A percentile compares a stretch with the other conserved stretches of the same genome.
These are phyloP conservation scores for Camarhynchus parvulus DNA, from an alignment of 2,113 vertebrate species.

Conservation along the genomic window DNA sequence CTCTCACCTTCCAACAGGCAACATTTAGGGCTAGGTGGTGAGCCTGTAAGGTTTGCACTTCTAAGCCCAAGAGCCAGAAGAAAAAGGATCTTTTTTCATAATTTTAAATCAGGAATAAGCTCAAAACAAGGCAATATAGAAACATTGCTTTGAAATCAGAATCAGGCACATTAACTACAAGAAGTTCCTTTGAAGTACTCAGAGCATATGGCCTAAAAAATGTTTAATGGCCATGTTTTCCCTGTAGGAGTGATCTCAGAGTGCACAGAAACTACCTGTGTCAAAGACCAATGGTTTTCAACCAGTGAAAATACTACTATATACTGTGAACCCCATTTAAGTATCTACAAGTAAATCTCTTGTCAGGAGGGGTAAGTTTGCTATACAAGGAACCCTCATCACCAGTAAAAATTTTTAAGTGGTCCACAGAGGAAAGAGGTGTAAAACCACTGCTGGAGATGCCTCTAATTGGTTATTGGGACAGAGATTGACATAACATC, in stretches of 20 bases:
- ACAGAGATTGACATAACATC: neutral
- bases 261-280: neutral
- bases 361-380: neutral
- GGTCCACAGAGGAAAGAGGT: neutral
- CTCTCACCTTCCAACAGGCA: neutral
- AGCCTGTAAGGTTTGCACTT: neutral
- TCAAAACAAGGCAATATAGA: neutral
- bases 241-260: neutral
- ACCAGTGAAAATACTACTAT: neutral
- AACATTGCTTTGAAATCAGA: neutral
- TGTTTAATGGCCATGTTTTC: neutral
- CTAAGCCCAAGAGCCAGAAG: neutral
- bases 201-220: neutral
- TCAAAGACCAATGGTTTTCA: neutral
- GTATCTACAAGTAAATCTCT: neutral
- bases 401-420: neutral
- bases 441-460: neutral
- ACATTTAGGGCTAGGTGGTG: accelerated
- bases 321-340: neutral
- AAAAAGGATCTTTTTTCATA: neutral
- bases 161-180: neutral
- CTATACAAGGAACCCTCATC: neutral
- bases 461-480: neutral
- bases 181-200: neutral
- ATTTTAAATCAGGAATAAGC: neutral